These are phyloP conservation scores for Thamnophis elegans DNA, from an alignment of 2,797 vertebrate genomes.

Conservation along the genomic window DNA sequence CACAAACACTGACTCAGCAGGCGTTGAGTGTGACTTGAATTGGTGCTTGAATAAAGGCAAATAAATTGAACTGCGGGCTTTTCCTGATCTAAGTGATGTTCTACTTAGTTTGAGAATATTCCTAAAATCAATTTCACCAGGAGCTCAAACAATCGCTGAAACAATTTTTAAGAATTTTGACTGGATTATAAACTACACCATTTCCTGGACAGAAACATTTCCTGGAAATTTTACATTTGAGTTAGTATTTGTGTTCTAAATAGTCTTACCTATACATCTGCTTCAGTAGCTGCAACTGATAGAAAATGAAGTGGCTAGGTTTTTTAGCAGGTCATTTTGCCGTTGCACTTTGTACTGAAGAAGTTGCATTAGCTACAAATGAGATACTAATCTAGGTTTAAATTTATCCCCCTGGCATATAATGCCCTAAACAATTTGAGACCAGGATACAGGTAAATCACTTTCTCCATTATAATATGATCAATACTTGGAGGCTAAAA, in stretches of 20 bases:
- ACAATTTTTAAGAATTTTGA: not conserved
- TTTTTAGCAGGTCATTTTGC: not conserved
- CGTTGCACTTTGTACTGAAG: not conserved
- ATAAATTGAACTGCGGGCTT: not conserved
- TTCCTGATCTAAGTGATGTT: not conserved
- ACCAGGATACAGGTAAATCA: not conserved
- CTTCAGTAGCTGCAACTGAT: not conserved
- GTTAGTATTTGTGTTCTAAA: not conserved
- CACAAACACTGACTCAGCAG: not conserved
- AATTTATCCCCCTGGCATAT: not conserved
- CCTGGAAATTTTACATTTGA: not conserved
- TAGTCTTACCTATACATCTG: not conserved
- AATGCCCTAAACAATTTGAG: not conserved
- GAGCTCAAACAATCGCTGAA: not conserved
- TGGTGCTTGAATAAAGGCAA: not conserved
- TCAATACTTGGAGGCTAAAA: not conserved
- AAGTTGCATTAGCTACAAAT: not conserved
- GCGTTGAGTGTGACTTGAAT: not conserved
- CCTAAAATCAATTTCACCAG: not conserved
- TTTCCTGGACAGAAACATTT: not conserved
- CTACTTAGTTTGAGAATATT: not conserved
- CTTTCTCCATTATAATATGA: not conserved
- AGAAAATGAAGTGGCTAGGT: not conserved
- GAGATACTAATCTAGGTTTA: not conserved
- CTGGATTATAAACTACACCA: not conserved